A percentile compares a stretch with the other conserved stretches of the same genome.
Conservation (phyloP, 2,113 vertebrate genomes). For the Strigops habroptila region DNA sequence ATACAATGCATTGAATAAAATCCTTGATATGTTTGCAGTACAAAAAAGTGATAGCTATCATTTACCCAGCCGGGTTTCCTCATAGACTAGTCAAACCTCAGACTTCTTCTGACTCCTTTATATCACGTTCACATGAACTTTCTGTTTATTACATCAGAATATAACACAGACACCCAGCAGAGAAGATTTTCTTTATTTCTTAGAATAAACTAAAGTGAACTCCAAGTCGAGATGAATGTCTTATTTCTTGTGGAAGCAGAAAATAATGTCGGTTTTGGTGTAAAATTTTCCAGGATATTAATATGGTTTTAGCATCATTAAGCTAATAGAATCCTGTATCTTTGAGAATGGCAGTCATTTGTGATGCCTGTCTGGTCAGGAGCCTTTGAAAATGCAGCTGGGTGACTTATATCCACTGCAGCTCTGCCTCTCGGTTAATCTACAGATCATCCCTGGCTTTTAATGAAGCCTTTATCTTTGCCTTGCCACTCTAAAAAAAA, state of each 20-base stretch:
- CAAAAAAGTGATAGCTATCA: neutral
- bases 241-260: neutral
- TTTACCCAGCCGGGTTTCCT: neutral
- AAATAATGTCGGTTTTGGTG: neutral
- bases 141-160: neutral
- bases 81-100: neutral
- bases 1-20: neutral
- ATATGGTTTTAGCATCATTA: slow-evolving; percentile 10
- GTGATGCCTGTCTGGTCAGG: slow-evolving; percentile 7
- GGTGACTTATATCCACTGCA: neutral
- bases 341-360: neutral
- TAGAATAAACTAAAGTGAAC: neutral
- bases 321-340: neutral
- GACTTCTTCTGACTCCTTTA: neutral
- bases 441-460: neutral
- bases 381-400: neutral
- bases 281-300: neutral
- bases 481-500: neutral
- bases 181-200: neutral
- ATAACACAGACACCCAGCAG: neutral
- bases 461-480: neutral
- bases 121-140: neutral
- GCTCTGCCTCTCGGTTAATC: neutral
- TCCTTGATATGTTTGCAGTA: neutral
- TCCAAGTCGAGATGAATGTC: neutral